These are phyloP conservation scores for Characodon lateralis DNA, from an alignment of 2,797 vertebrate genomes.

Conservation along the genomic window DNA sequence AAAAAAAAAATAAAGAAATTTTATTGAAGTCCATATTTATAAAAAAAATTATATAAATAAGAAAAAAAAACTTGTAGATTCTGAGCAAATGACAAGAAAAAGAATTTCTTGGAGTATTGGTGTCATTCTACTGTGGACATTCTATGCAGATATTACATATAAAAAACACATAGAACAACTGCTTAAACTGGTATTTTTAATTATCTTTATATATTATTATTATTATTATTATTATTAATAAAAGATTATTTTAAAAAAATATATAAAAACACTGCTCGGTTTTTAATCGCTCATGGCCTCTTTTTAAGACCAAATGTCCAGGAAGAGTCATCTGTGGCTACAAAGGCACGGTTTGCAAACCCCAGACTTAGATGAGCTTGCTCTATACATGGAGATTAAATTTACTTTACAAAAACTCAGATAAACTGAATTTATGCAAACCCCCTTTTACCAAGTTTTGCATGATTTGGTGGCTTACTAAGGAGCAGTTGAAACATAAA, in stretches of 20 bases:
- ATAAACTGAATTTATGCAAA: constrained; percentile 34
- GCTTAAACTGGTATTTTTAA: not conserved
- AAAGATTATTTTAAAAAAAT: too few species aligned
- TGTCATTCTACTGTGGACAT: not conserved
- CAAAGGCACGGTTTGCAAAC: not conserved
- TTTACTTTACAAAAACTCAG: not conserved
- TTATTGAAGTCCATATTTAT: not conserved
- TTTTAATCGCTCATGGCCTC: not conserved
- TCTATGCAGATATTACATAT: not conserved
- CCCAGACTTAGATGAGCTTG: not conserved
- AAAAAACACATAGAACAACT: not conserved
- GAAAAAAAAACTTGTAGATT: not conserved
- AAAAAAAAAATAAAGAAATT: too few species aligned
- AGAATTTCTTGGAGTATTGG: not conserved
- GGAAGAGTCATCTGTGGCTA: not conserved
- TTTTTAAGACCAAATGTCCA: too few species aligned
- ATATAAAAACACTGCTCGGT: not conserved
- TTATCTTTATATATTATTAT: not conserved
- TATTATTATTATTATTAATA: too few species aligned
- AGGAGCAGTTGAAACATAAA: constrained; percentile 75
- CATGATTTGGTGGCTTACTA: constrained; percentile 58
- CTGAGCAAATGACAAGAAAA: not conserved
- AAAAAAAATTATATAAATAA: not conserved
- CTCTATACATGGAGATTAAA: not conserved
- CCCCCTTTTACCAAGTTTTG: constrained; percentile 34